Evolutionary conservation across 1,140 invertebrate genomes (phyloP), one percentile per base, ranked within the genome.

Genomic region (Drosophila ambigua): DNA sequence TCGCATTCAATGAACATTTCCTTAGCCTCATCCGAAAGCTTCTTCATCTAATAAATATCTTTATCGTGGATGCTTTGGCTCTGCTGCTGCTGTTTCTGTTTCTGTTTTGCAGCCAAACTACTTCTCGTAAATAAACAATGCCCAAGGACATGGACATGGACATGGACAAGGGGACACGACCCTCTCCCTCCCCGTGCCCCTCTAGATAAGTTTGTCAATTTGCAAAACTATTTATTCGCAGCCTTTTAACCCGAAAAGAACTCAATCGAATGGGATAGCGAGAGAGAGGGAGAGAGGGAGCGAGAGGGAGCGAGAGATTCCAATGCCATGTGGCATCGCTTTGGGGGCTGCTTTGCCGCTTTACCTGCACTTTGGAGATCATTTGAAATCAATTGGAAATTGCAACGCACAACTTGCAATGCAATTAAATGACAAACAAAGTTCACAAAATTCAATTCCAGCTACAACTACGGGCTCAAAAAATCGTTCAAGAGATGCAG

Each of bases 401-500:
- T 73, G 71, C 69, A 58, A 71, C 65, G 67, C 65, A 39, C 35
- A 72, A 77, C 79, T 87, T 80, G 81, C 82, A 87, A 87, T 87
- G 83, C 83, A 87, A 87, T 87, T 87, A 87, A 87, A 82, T 87
- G 82, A 75, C 79, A 66, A 75, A 87, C 82, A 87, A 87, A 87
- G 82, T 87, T 87, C 31, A 43, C 50, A 62, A 82, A 88, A 87
- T 87, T 82, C 83, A 87, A 87, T 87, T 88, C 68, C 46, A 68
- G 57, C 49, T 59, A 72, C 49, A 46, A 75, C 31, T 31, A 80
- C 5, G 26, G 35, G 11, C 35, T 4, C 9, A 35, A 8, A 35
- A 8, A 74, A 65, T 82, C 55, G 15, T 53, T 39, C 9, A 39
- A 2, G 11, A 4, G 35, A 1, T 28, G 6, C 1, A 28, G 26